Evolutionary conservation across 2,888 invertebrate genomes (phyloP).

Genomic region (Eugnorisma glareosa): DNA sequence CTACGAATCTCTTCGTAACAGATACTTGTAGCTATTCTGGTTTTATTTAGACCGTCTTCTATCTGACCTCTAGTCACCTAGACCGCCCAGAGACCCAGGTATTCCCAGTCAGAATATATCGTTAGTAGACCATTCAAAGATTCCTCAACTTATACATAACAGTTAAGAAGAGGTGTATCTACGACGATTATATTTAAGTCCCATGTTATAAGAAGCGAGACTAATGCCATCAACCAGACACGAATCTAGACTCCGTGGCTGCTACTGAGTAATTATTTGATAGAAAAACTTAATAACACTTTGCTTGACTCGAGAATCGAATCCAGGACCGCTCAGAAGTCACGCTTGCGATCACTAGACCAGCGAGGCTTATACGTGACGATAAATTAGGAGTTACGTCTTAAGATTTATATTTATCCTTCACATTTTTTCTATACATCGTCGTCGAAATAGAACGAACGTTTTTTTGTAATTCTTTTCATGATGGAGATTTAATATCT

Average conservation of each 20-base stretch:
- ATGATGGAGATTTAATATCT: conserved; percentile 68
- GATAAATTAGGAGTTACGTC: conserved; percentile 27
- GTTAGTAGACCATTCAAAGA: conserved; percentile 32
- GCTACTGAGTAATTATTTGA: neutral
- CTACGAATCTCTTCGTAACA: conserved; percentile 1
- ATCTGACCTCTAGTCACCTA: conserved; percentile 50
- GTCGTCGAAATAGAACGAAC: conserved; percentile 37
- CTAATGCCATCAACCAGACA: no score
- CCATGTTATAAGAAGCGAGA: neutral
- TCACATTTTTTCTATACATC: conserved; percentile 12
- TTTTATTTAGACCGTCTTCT: conserved; percentile 33
- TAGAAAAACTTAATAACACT: no score
- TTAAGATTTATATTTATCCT: conserved; percentile 25
- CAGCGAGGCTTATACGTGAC: neutral
- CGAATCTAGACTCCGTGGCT: no score
- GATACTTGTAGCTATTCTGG: conserved; percentile 31
- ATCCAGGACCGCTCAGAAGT: neutral
- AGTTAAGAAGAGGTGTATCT: neutral
- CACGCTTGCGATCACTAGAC: no score
- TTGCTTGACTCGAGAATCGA: neutral
- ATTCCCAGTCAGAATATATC: conserved; percentile 16
- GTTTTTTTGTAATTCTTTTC: conserved; percentile 37
- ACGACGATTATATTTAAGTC: neutral
- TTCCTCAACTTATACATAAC: neutral
- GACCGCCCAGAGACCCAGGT: conserved; percentile 27